Conservation (phyloP, 2,113 vertebrate species). For the Rhadina sibilatrix region DNA sequence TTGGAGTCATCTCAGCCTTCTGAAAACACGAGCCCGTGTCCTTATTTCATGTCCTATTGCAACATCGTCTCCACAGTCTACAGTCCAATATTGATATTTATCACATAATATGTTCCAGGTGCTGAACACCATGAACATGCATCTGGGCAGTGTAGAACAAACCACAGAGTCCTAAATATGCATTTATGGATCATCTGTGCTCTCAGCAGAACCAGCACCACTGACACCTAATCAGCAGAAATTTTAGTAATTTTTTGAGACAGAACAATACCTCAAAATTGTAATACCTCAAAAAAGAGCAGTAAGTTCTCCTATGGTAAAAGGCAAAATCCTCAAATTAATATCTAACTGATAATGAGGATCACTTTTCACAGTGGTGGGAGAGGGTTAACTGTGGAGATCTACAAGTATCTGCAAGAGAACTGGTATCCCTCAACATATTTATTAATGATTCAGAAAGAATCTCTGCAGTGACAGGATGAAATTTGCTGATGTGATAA, state of each 20-base stretch:
- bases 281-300: no score
- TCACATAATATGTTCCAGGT: not conserved
- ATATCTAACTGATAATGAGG: not conserved
- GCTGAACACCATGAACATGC: not conserved
- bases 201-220: not conserved
- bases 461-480: not conserved
- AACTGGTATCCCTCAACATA: not conserved
- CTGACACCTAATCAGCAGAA: not conserved
- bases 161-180: not conserved
- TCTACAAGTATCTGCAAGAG: not conserved
- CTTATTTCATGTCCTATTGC: no score
- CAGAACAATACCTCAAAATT: not conserved
- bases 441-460: not conserved
- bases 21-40: no score
- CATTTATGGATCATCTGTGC: not conserved
- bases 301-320: not conserved
- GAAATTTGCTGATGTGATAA: not conserved
- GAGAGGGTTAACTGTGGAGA: not conserved
- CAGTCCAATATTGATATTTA: not conserved
- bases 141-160: not conserved
- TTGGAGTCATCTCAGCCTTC: no score
- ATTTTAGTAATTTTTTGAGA: not conserved
- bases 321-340: not conserved
- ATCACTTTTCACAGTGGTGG: not conserved
- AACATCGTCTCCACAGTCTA: not conserved